Evolutionary conservation across 2,888 invertebrate species (phyloP).

Genomic region (Sarcophaga subvicina): DNA sequence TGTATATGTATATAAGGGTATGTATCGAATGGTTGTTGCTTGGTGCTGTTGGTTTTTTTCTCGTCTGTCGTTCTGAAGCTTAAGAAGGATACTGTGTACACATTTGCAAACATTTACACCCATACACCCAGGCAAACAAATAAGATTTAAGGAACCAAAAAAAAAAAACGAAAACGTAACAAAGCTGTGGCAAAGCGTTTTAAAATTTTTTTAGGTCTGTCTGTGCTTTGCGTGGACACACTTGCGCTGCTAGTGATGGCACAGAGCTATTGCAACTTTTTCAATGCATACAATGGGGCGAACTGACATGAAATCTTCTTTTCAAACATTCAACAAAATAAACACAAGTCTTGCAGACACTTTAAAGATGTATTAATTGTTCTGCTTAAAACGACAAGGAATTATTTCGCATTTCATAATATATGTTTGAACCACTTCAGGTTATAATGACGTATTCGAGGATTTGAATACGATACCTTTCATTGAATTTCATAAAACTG

Average conservation of each 20-base stretch:
- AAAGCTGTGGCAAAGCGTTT: neutral
- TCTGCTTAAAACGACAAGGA: neutral
- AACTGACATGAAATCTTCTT: conserved; percentile 22
- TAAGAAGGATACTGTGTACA: too few species aligned
- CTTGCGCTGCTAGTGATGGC: neutral
- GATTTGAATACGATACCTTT: too few species aligned
- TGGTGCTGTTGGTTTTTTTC: neutral
- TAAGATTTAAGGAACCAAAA: neutral
- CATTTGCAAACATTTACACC: neutral
- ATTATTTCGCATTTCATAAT: too few species aligned
- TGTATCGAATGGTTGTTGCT: neutral
- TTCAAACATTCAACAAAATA: conserved; percentile 32
- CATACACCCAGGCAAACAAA: neutral
- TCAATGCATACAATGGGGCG: conserved; percentile 8
- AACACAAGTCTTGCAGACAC: conserved; percentile 23
- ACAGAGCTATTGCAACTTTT: neutral
- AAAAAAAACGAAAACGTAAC: neutral
- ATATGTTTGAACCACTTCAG: too few species aligned
- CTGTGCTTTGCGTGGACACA: conserved; percentile 12
- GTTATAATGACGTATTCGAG: too few species aligned
- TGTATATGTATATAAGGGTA: neutral
- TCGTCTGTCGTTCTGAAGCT: too few species aligned
- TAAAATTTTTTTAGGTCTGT: neutral
- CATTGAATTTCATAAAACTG: too few species aligned
- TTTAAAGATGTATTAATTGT: conserved; percentile 8